Evolutionary conservation across 2,113 vertebrate genomes (phyloP).

Genomic region (Hippocampus zosterae): DNA sequence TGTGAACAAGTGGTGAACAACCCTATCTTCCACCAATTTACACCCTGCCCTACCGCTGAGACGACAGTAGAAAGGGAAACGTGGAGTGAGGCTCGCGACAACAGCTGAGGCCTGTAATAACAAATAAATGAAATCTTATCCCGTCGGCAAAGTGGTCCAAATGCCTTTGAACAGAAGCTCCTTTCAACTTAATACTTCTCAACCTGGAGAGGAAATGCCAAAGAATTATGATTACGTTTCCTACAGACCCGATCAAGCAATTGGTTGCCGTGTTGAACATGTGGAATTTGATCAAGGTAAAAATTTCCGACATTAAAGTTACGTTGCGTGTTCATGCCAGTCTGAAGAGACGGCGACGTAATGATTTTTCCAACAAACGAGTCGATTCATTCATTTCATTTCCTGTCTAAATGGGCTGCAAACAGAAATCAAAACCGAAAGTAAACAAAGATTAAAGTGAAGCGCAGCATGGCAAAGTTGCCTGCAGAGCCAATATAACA

Average conservation of each 20-base stretch:
- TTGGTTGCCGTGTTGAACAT: background rate
- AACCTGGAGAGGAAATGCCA: background rate
- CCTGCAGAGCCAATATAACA: background rate
- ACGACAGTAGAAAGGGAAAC: background rate
- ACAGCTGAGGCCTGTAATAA: constrained; percentile 56
- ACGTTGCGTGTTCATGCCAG: background rate
- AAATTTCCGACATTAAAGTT: background rate
- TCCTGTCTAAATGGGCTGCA: background rate
- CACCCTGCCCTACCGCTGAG: background rate
- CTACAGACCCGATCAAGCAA: background rate
- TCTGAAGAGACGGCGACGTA: background rate
- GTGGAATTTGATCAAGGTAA: background rate
- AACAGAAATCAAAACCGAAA: background rate
- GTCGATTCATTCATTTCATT: background rate
- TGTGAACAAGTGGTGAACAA: constrained; percentile 32
- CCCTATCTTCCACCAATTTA: background rate
- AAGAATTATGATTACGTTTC: background rate
- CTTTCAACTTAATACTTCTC: constrained; percentile 22
- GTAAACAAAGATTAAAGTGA: background rate
- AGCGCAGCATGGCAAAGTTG: background rate
- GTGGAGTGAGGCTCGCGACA: constrained; percentile 37
- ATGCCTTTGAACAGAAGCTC: constrained; percentile 26
- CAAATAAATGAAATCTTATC: constrained; percentile 38
- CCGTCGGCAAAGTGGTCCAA: constrained; percentile 21
- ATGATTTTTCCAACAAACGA: background rate